A percentile compares a stretch with the other conserved stretches of the same genome.
phyloP scores from a whole-genome alignment of 2,113 vertebrate genomes.

The Megaptera novaeangliae region DNA sequence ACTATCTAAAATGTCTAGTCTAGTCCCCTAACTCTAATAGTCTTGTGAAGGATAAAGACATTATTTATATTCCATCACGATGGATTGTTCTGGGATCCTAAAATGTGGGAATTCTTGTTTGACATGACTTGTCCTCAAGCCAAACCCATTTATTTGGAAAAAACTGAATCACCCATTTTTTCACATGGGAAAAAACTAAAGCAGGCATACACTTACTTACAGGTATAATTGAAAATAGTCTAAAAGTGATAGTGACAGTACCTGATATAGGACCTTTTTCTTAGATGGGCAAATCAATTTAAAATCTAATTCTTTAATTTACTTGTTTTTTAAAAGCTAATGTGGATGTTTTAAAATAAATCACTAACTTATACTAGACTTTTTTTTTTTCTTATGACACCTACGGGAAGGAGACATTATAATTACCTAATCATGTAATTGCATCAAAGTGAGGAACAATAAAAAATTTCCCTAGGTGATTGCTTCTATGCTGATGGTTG shows the following conservation, averaged over 20 bases:
- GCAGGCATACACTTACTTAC: not conserved
- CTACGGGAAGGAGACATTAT: not conserved
- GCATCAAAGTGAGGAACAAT: not conserved
- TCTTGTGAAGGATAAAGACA: not conserved
- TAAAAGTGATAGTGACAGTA: not conserved
- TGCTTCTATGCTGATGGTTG: not conserved
- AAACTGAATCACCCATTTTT: slow-evolving; percentile 7
- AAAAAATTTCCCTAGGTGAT: not conserved
- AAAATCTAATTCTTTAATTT: not conserved
- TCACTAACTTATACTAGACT: not conserved
- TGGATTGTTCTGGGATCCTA: not conserved
- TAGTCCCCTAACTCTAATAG: not conserved
- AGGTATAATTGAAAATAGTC: not conserved
- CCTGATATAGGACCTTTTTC: not conserved
- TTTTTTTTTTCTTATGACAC: not conserved
- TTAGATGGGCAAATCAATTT: not conserved
- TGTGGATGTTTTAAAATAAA: not conserved
- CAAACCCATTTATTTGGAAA: not conserved
- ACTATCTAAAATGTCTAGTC: not conserved
- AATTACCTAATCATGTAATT: slow-evolving; percentile 31
- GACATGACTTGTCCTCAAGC: not conserved
- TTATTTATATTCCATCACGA: slow-evolving; percentile 5
- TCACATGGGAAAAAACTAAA: not conserved
- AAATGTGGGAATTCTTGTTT: not conserved
- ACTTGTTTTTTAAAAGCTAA: not conserved